Base-by-base conservation (phyloP, 1,140 invertebrate genomes). In the Nymphalis io region DNA sequence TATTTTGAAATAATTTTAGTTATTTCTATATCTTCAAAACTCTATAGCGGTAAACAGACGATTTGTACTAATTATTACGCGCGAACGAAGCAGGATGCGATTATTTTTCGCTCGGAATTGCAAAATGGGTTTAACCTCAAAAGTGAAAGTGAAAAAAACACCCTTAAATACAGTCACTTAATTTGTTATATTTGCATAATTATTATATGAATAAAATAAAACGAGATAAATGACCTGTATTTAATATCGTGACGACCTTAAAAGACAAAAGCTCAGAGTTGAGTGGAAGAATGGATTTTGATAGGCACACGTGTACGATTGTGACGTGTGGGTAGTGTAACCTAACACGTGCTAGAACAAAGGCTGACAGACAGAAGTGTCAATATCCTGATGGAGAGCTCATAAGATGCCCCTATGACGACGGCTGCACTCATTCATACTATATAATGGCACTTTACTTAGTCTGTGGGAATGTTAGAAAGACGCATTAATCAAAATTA, bases 61-160 rank as follows among this genome's bases (percentile, higher is more conserved):
- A 90, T 90, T 90, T 90, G 86, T 90, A 90, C 88, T 90, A 85
- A 90, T 90, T 90, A 90, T 88, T 84, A 87, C 86, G 88, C 86
- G 86, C 83, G 86, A 88, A 83, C 79, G 84, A 79, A 76, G 70
- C 83, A 75, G 78, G 80, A 82, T 79, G 76, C 81, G 83, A 88
- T 90, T 88, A 88, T 86, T 86, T 87, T 83, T 80, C 79, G 83
- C 78, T 84, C 70, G 62, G 68, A 70, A 77, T 79, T 68, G 61
- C 57, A 68, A 66, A 68, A 58, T 60, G 60, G 70, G 46, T 76
- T 70, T 60, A 69, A 46, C 58, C 61, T 58, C 65, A 39, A n/a
- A 55, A 59, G 61, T n/a, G 18, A 55, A 39, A 55, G 15, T 8
- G n/a, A 15, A 33, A 38, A 18, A 58, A 38, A 15, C 15, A 58